phyloP scores from a whole-genome alignment of 2,797 vertebrate genomes.

The Syngnathus acus region DNA sequence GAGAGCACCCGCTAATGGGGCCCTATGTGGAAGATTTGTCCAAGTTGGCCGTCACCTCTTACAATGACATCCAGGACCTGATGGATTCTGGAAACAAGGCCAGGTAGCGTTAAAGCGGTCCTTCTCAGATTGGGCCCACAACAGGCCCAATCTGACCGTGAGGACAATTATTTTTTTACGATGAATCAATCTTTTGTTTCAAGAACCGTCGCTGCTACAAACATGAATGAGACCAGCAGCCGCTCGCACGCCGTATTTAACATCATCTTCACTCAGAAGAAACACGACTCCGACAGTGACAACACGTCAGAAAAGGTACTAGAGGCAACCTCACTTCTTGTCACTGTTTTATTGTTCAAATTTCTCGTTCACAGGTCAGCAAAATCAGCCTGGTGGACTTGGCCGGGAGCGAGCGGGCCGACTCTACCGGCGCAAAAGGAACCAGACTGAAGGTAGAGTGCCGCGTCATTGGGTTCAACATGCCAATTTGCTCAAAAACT shows the following conservation, averaged over 20 bases:
- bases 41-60: conserved; percentile 94
- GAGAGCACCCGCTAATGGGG: conserved; percentile 93
- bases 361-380: conserved; percentile 77
- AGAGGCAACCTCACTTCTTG: background rate
- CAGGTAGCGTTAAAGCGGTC: conserved; percentile 68
- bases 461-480: background rate
- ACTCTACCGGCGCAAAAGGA: conserved; percentile 96
- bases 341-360: conserved; percentile 1
- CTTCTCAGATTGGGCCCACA: too few species aligned
- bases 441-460: conserved; percentile 87
- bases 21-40: conserved; percentile 97
- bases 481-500: background rate
- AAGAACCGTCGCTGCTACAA: conserved; percentile 96
- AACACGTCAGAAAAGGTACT: conserved; percentile 90
- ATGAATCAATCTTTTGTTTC: background rate
- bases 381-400: conserved; percentile 97
- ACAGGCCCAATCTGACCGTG: too few species aligned
- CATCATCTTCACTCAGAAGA: conserved; percentile 98
- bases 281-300: conserved; percentile 79
- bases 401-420: conserved; percentile 92
- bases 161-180: too few species aligned
- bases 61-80: conserved; percentile 95
- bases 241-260: conserved; percentile 97
- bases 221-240: conserved; percentile 99
- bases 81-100: conserved; percentile 99